phyloP scores from a whole-genome alignment of 2,113 vertebrate species.

The Genyomyrus donnyi region DNA sequence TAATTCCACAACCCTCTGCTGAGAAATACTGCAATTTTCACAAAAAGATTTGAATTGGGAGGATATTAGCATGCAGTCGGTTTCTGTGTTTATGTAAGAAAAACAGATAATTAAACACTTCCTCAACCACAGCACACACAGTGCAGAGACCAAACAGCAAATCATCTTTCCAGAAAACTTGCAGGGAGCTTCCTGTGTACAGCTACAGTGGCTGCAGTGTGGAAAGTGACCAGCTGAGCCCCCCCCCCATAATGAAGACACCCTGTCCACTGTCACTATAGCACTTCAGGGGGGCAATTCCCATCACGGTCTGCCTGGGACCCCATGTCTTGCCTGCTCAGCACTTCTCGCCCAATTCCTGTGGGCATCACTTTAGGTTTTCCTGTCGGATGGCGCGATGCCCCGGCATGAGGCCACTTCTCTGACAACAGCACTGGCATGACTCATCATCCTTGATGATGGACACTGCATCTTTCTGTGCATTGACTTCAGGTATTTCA shows the following conservation, averaged over 20 bases:
- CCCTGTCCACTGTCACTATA: neutral
- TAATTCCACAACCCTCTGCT: neutral
- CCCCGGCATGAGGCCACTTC: neutral
- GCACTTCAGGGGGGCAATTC: neutral
- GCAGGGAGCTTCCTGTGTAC: neutral
- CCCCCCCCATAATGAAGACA: neutral
- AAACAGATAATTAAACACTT: neutral
- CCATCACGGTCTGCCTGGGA: conserved; percentile 16
- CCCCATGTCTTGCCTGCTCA: conserved; percentile 22
- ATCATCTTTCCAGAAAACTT: neutral
- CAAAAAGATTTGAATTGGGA: neutral
- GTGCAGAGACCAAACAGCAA: neutral
- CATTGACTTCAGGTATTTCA: neutral
- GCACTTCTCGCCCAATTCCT: neutral
- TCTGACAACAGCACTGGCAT: conserved; percentile 9
- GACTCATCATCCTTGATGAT: conserved; percentile 3
- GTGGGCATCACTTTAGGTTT: conserved; percentile 11
- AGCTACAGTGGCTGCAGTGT: neutral
- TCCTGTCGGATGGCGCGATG: neutral
- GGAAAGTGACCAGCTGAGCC: neutral
- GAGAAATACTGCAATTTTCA: neutral
- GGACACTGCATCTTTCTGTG: neutral
- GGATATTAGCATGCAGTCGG: neutral
- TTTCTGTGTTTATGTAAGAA: neutral
- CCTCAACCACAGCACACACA: neutral